Percentiles rank a stretch among this genome's conserved stretches.
Conservation (phyloP, 1,140 invertebrate genomes). For the Pseudoatta argentina region DNA sequence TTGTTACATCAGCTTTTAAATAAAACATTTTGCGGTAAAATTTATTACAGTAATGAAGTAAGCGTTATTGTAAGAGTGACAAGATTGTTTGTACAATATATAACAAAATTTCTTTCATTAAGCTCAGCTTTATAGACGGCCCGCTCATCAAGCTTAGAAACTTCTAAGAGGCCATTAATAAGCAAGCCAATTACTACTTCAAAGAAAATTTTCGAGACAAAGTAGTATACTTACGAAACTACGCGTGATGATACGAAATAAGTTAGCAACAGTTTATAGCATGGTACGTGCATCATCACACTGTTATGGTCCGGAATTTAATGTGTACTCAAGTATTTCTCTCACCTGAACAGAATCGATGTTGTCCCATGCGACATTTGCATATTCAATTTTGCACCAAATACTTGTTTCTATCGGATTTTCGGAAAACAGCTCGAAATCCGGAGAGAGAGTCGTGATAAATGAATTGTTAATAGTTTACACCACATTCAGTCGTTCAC, state of each 20-base stretch:
- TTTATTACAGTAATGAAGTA: conserved; percentile 21
- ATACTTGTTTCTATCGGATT: not conserved
- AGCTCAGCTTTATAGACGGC: conserved; percentile 53
- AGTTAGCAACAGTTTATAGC: conserved; percentile 58
- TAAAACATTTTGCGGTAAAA: conserved; percentile 24
- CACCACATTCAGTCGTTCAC: not conserved
- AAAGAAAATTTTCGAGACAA: conserved; percentile 65
- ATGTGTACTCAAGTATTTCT: conserved; percentile 59
- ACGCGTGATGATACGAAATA: conserved; percentile 61
- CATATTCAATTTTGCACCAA: conserved; percentile 7
- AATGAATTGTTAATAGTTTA: not conserved
- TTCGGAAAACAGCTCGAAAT: not conserved
- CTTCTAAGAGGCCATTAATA: conserved; percentile 62
- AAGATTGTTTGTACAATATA: conserved; percentile 51
- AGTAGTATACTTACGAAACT: conserved; percentile 61
- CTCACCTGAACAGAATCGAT: conserved; percentile 43
- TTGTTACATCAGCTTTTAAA: not conserved
- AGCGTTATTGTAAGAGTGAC: conserved; percentile 15
- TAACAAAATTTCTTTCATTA: conserved; percentile 59
- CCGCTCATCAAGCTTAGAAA: conserved; percentile 52
- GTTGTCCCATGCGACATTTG: not conserved
- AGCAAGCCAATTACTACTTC: conserved; percentile 65
- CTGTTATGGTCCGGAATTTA: conserved; percentile 43
- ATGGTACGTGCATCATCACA: conserved; percentile 44
- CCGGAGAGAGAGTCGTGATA: not conserved